These are phyloP conservation scores for Onychomys torridus DNA, from an alignment of 2,797 vertebrate species.

Conservation along the genomic window DNA sequence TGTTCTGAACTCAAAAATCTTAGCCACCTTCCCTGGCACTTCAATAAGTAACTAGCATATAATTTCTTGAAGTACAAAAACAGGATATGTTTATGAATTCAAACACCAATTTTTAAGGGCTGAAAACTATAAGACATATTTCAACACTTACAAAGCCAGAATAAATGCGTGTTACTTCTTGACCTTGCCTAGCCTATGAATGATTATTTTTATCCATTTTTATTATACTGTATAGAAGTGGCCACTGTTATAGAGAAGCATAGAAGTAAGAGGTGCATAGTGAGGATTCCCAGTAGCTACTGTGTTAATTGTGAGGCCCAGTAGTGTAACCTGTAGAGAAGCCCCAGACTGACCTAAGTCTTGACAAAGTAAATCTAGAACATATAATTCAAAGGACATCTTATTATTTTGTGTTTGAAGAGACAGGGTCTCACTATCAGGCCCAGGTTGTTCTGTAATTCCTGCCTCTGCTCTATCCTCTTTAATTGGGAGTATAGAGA, in stretches of 20 bases:
- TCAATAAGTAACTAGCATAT: not conserved
- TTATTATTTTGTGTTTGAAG: not conserved
- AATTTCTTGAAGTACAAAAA: constrained; percentile 48
- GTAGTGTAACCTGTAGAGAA: not conserved
- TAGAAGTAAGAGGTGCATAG: not conserved
- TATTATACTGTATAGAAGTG: not conserved
- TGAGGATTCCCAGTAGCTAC: not conserved
- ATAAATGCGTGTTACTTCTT: not conserved
- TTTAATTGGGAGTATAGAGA: not conserved
- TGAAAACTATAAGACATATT: not conserved
- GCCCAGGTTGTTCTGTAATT: not conserved
- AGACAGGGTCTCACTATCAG: too few species aligned
- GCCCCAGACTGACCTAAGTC: not conserved
- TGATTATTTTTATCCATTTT: not conserved
- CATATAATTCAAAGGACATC: not conserved
- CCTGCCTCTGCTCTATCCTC: not conserved
- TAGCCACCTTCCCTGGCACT: not conserved
- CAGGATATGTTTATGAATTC: not conserved
- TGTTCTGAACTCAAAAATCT: constrained; percentile 40
- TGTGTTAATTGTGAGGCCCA: not conserved
- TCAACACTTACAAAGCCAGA: not conserved
- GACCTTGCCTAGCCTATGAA: not conserved
- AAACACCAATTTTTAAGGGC: not conserved
- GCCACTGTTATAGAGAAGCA: not conserved
- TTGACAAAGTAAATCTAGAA: not conserved